Conservation (phyloP, 2,888 invertebrate genomes). For the Xestia sexstrigata region DNA sequence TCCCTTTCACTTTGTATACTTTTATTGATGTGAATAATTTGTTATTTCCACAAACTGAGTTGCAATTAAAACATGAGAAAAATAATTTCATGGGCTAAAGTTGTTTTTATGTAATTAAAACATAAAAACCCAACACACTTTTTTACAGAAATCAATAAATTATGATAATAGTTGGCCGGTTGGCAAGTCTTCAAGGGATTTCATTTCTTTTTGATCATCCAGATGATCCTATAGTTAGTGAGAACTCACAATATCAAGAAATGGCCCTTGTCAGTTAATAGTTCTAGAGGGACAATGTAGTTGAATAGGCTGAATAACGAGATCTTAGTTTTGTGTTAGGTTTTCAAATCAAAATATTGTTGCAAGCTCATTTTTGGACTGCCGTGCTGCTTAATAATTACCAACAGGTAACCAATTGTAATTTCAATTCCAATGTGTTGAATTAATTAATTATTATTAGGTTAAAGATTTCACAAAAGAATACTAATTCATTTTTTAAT, state of each 20-base stretch:
- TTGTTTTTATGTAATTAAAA: background rate
- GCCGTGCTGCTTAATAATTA: background rate
- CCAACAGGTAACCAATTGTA: background rate
- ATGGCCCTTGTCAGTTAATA: background rate
- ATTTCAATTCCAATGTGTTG: background rate
- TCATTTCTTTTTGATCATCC: conserved; percentile 27
- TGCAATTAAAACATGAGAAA: background rate
- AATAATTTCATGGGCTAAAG: background rate
- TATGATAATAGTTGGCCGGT: conserved; percentile 3
- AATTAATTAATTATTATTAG: background rate
- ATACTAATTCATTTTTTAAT: background rate
- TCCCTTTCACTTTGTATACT: background rate
- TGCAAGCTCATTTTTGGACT: background rate
- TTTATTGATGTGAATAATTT: background rate
- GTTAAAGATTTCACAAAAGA: background rate
- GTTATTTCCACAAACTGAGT: background rate
- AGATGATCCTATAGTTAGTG: background rate
- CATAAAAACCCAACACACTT: background rate
- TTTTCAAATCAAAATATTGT: conserved; percentile 2
- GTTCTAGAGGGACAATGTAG: background rate
- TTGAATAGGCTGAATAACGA: background rate
- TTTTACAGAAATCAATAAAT: conserved; percentile 30
- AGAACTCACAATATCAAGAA: background rate
- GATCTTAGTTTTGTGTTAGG: background rate
- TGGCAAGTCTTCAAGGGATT: conserved; percentile 29